Evolutionary conservation across 2,888 invertebrate genomes (phyloP).

Genomic region (Perizoma flavofasciatum): DNA sequence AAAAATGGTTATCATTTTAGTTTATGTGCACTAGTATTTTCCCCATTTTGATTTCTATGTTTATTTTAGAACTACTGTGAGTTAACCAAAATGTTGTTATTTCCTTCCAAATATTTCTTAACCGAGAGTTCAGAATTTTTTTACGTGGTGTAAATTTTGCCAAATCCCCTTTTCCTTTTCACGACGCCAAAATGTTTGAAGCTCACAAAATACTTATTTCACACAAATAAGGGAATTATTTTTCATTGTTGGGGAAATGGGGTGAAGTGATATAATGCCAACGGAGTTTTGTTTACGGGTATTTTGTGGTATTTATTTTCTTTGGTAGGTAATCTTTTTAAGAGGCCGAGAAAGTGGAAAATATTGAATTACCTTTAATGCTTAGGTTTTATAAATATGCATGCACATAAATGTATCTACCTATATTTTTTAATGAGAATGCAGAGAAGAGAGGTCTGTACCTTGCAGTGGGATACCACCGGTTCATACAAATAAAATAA

Average conservation of each 20-base stretch:
- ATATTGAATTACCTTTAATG: not conserved
- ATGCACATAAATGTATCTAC: too few species aligned
- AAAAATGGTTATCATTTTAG: too few species aligned
- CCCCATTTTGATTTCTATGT: too few species aligned
- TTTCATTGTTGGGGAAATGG: conserved; percentile 37
- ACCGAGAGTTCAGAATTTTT: conserved; percentile 33
- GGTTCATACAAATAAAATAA: too few species aligned
- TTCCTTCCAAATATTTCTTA: conserved; percentile 23
- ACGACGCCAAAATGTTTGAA: conserved; percentile 32
- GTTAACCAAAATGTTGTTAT: not conserved
- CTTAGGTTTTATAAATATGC: too few species aligned
- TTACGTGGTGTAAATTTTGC: conserved; percentile 34
- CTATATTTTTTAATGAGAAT: too few species aligned
- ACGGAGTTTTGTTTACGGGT: conserved; percentile 25
- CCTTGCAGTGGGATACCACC: too few species aligned
- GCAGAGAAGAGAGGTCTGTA: too few species aligned
- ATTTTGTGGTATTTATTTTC: conserved; percentile 17
- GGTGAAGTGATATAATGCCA: conserved; percentile 39
- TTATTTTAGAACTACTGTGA: too few species aligned
- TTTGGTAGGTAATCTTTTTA: conserved; percentile 5
- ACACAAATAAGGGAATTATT: conserved; percentile 39
- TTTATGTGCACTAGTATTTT: too few species aligned
- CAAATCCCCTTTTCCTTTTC: conserved; percentile 25
- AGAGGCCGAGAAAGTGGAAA: not conserved
- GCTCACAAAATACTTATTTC: conserved; percentile 33